Conservation (phyloP, 2,797 vertebrate species). For the Centroberyx gerrardi region DNA sequence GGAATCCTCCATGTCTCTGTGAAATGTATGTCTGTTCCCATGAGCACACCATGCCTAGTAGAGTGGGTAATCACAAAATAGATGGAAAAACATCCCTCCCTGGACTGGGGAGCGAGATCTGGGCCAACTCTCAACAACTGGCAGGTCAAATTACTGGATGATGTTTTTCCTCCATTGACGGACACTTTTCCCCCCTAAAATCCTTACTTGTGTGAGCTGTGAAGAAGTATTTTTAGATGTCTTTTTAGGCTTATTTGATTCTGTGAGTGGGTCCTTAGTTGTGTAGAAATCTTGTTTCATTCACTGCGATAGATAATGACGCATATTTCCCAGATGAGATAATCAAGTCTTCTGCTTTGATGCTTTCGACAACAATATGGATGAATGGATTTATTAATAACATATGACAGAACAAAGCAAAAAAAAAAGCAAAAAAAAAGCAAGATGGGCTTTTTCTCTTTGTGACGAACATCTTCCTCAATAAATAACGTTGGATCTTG, state of each 20-base stretch:
- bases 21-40: slow-evolving; percentile 70
- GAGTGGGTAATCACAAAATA: slow-evolving; percentile 68
- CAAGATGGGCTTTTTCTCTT: neutral
- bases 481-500: slow-evolving; percentile 14
- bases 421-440: too few species aligned
- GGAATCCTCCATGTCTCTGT: slow-evolving; percentile 48
- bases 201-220: slow-evolving; percentile 7
- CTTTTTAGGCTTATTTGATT: neutral
- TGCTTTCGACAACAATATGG: too few species aligned
- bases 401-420: too few species aligned
- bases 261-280: neutral
- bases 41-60: slow-evolving; percentile 65
- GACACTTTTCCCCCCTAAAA: neutral
- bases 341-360: neutral
- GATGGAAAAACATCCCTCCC: slow-evolving; percentile 63
- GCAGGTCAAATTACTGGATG: slow-evolving; percentile 52
- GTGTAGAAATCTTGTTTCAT: too few species aligned
- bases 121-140: slow-evolving; percentile 68
- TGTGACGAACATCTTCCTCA: slow-evolving; percentile 3
- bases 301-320: neutral
- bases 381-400: too few species aligned
- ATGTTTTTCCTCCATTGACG: slow-evolving; percentile 3
- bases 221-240: slow-evolving; percentile 1
- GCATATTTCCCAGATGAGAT: neutral
- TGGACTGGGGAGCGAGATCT: slow-evolving; percentile 31